Conservation (phyloP, 2,113 vertebrate genomes). For the Heterochromis multidens region DNA sequence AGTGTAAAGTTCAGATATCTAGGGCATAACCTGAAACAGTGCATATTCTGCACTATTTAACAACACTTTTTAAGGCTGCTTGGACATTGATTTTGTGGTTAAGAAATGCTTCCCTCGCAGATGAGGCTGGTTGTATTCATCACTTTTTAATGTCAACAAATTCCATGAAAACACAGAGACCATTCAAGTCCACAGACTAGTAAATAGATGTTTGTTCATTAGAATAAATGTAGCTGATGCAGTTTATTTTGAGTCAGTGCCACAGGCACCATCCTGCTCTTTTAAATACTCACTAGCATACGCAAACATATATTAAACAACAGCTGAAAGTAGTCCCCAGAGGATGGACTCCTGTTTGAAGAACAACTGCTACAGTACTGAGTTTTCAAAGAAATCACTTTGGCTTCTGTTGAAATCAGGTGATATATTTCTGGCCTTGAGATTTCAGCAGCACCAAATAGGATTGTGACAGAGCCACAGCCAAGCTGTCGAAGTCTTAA, state of each 20-base stretch:
- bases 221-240: not conserved
- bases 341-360: not conserved
- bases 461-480: not conserved
- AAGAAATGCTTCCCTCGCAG: not conserved
- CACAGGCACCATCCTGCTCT: not conserved
- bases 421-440: not conserved
- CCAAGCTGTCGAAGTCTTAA: not conserved
- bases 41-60: slow-evolving; percentile 26
- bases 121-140: not conserved
- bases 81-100: slow-evolving; percentile 4
- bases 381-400: not conserved
- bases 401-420: not conserved
- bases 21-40: not conserved
- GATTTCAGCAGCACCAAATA: not conserved
- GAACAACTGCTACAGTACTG: not conserved
- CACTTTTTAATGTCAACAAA: not conserved
- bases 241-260: not conserved
- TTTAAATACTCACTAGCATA: not conserved
- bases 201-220: not conserved
- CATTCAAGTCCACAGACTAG: not conserved
- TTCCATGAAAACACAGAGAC: not conserved
- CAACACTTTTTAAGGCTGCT: not conserved
- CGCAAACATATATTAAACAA: not conserved
- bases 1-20: slow-evolving; percentile 9
- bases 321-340: not conserved